Conservation (phyloP, 2,888 invertebrate genomes). For the Baronia brevicornis region DNA sequence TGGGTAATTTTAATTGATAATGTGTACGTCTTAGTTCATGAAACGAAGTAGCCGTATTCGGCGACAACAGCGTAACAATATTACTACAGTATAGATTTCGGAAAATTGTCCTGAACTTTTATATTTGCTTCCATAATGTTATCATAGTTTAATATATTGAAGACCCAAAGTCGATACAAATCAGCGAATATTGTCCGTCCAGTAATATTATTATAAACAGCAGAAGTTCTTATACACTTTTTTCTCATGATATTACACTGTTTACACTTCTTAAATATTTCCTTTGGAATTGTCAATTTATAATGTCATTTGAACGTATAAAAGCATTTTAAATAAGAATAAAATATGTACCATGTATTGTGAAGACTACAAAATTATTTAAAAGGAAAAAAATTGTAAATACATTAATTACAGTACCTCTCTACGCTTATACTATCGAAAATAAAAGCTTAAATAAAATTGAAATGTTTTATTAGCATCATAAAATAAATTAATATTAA, state of each 20-base stretch:
- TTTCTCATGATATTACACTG: conserved; percentile 6
- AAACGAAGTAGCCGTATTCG: too few species aligned
- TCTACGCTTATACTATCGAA: conserved; percentile 33
- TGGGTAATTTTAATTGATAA: conserved; percentile 20
- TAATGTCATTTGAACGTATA: conserved; percentile 16
- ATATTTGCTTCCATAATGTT: conserved; percentile 27
- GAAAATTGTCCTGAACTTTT: conserved; percentile 2
- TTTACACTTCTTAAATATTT: neutral
- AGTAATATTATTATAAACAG: conserved; percentile 33
- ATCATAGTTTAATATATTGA: conserved; percentile 20
- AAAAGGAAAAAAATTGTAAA: conserved; percentile 35
- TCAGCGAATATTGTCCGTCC: conserved; percentile 66
- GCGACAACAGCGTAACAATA: too few species aligned
- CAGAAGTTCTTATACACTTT: conserved; percentile 19
- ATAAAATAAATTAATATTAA: conserved; percentile 17
- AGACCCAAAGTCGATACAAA: conserved; percentile 26
- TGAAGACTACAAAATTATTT: conserved; percentile 1
- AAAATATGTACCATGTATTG: conserved; percentile 3
- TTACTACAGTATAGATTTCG: conserved; percentile 5
- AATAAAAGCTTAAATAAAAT: conserved; percentile 26
- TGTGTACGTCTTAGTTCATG: too few species aligned
- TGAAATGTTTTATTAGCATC: conserved; percentile 22
- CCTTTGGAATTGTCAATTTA: conserved; percentile 21
- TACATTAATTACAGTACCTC: conserved; percentile 48
- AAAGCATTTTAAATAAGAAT: too few species aligned